Base-by-base conservation (phyloP, 2,113 vertebrate species). In the Melanerpes formicivorus region DNA sequence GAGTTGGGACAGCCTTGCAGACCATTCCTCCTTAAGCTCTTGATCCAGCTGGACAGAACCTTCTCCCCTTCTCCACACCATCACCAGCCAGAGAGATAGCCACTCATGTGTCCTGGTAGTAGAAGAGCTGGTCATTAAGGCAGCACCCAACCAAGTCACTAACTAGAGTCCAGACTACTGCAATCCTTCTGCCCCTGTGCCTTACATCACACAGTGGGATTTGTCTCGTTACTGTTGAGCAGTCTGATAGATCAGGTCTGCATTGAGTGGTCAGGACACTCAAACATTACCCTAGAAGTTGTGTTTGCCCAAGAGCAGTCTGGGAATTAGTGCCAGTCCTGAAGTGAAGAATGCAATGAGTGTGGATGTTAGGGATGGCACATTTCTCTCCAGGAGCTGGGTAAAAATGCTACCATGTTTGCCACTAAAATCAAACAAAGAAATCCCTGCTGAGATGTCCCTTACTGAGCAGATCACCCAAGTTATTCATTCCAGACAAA, bases 341-440 rank as follows among this genome's bases (percentile, higher is more conserved):
- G 73, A 62, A 29, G 40, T 18, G 4, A 83, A n/a, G 14, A 48
- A 29, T 10, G 13, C 3, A 30, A 54, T 6, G 15, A 8, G 15
- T 50, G 55, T 16, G n/a, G 48, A 6, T n/a, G 15, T 69, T 60
- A 44, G 22, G 18, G n/a, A 25, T 30, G 55, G 29, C 7, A 56
- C 1, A 3, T 60, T 59, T 69, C 26, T 63, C 46, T 67, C 54
- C 55, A 74, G 44, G 50, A 88, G 19, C 7, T 62, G 77, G n/a
- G 23, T 50, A 54, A 58, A 75, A 75, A 40, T 27, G 10, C 13
- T 37, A 11, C 29, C 8, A 3, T 64, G 34, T 70, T 80, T 70
- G 18, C n/a, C 77, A 95, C 92, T 88, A 90, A 96, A 96, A 92
- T 46, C 66, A 50, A 15, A 44, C 4, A 46, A 55, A 34, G n/a